Conservation (phyloP, 2,888 invertebrate species). For the Drosophila rellima region DNA sequence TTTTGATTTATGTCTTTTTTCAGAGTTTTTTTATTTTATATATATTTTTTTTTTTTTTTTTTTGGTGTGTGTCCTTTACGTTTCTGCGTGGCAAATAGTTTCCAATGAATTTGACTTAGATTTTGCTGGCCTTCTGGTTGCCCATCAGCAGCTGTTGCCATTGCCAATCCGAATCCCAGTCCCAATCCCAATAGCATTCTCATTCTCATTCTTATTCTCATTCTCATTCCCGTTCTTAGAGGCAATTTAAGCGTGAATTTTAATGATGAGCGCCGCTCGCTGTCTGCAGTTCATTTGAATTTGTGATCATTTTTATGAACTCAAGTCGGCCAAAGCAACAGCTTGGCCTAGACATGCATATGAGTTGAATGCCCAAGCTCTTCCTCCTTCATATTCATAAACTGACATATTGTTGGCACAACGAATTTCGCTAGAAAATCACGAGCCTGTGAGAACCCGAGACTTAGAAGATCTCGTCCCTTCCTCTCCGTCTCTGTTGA, state of each 20-base stretch:
- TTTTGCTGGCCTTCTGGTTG: conserved; percentile 42
- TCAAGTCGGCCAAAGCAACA: conserved; percentile 20
- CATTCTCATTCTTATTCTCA: conserved; percentile 5
- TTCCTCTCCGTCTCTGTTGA: conserved; percentile 37
- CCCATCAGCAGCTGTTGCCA: conserved; percentile 46
- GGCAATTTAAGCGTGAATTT: conserved; percentile 80
- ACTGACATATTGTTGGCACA: conserved; percentile 73
- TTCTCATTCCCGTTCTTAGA: conserved; percentile 42
- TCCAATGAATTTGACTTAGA: conserved; percentile 81
- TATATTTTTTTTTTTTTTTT: conserved; percentile 23
- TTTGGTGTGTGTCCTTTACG: conserved; percentile 46
- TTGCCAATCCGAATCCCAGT: conserved; percentile 4
- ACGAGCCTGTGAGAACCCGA: conserved; percentile 46
- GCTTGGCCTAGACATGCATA: conserved; percentile 60
- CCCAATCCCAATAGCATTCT: conserved; percentile 1
- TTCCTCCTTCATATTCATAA: conserved; percentile 40
- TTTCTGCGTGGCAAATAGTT: conserved; percentile 79
- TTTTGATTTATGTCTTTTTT: conserved; percentile 80
- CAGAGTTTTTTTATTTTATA: conserved; percentile 49
- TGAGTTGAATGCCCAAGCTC: conserved; percentile 18
- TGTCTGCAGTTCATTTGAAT: conserved; percentile 81
- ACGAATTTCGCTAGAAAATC: conserved; percentile 74
- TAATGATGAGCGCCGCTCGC: conserved; percentile 74
- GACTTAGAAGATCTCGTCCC: conserved; percentile 4
- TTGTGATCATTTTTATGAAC: conserved; percentile 66